phyloP scores from a whole-genome alignment of 2,888 invertebrate species.

The Chloroclystis v-ata region DNA sequence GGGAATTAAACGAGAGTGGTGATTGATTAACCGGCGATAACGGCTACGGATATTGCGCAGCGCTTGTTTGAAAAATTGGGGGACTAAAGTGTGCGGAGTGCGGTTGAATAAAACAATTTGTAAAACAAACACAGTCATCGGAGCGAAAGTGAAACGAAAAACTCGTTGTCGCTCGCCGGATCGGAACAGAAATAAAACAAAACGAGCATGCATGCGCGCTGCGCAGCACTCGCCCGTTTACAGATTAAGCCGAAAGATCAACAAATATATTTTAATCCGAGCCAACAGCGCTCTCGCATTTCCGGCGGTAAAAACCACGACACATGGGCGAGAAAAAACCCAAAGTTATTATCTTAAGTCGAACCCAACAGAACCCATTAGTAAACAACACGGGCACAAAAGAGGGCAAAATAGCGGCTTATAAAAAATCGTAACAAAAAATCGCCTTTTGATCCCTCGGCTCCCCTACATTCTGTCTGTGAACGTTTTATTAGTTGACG shows the following conservation, averaged over 20 bases:
- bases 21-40: slow-evolving; percentile 72
- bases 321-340: slow-evolving; percentile 74
- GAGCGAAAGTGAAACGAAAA: slow-evolving; percentile 50
- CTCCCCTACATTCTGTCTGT: slow-evolving; percentile 68
- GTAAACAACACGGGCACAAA: slow-evolving; percentile 77
- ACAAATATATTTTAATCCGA: slow-evolving; percentile 74
- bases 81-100: slow-evolving; percentile 29
- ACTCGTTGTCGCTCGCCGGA: slow-evolving; percentile 36
- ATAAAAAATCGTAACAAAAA: slow-evolving; percentile 73
- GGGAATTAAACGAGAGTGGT: slow-evolving; percentile 69
- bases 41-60: slow-evolving; percentile 60
- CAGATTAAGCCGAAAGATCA: slow-evolving; percentile 71
- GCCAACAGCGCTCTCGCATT: slow-evolving; percentile 69
- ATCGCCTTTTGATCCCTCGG: slow-evolving; percentile 70
- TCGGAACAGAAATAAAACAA: slow-evolving; percentile 44
- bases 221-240: slow-evolving; percentile 45
- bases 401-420: slow-evolving; percentile 73
- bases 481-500: slow-evolving; percentile 70
- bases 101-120: slow-evolving; percentile 43
- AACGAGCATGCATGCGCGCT: slow-evolving; percentile 43
- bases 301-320: slow-evolving; percentile 73
- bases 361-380: slow-evolving; percentile 77
- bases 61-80: slow-evolving; percentile 50
- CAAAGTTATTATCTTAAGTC: slow-evolving; percentile 76
- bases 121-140: slow-evolving; percentile 43